A percentile compares a stretch with the other conserved stretches of the same genome.
phyloP scores from a whole-genome alignment of 2,888 invertebrate genomes.

The Chloromyia formosa region DNA sequence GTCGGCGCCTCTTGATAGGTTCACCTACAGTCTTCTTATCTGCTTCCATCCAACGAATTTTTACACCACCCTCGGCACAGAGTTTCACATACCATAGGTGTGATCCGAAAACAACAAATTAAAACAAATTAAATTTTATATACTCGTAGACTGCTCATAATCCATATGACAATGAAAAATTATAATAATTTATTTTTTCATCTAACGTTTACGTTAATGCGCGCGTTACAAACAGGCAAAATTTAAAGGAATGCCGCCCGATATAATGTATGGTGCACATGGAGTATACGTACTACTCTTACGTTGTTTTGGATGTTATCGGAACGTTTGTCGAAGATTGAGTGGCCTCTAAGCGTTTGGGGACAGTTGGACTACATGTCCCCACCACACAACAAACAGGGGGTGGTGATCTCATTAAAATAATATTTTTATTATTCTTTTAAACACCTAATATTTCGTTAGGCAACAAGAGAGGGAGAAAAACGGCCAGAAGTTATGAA shows the following conservation, averaged over 20 bases:
- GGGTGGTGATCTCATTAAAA: constrained; percentile 4
- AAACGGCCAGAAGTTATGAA: no score
- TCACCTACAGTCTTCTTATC: no score
- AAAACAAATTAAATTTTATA: not conserved
- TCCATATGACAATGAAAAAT: not conserved
- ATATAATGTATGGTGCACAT: not conserved
- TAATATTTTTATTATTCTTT: not conserved
- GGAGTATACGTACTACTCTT: not conserved
- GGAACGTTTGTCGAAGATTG: not conserved
- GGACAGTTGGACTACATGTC: not conserved
- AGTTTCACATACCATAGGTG: no score
- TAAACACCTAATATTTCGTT: not conserved
- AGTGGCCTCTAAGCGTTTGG: not conserved
- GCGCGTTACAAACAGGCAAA: not conserved
- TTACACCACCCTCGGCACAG: no score
- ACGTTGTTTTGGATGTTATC: not conserved
- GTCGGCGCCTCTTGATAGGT: no score
- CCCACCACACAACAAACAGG: not conserved
- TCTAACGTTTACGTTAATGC: not conserved
- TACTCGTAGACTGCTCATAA: not conserved
- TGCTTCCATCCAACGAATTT: no score
- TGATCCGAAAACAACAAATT: not conserved
- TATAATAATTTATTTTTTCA: not conserved
- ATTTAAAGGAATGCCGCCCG: not conserved
- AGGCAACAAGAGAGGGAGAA: not conserved